A percentile compares a stretch with the other conserved stretches of the same genome.
Conservation (phyloP, 2,113 vertebrate genomes). For the Calidris pugnax region DNA sequence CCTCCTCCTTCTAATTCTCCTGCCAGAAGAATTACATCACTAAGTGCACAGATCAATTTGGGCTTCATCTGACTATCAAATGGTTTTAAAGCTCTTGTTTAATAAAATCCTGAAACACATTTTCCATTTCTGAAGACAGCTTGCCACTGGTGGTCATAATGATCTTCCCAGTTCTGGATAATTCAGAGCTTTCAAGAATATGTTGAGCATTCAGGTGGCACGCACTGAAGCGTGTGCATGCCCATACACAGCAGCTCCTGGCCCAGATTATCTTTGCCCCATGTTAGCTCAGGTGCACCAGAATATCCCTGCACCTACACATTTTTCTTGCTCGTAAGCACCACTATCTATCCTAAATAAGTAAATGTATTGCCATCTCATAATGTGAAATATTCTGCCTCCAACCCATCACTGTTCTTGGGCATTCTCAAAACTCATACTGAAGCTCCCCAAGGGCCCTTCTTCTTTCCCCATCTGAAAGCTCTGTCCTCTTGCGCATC, state of each 20-base stretch:
- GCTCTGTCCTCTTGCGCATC: not conserved
- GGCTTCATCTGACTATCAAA: not conserved
- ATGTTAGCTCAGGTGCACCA: not conserved
- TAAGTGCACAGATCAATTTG: not conserved
- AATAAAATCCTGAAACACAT: not conserved
- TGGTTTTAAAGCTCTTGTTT: not conserved
- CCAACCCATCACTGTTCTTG: not conserved
- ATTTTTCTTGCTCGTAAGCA: not conserved
- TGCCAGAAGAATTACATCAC: not conserved
- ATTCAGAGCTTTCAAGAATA: not conserved
- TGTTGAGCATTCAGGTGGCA: not conserved
- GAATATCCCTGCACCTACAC: not conserved
- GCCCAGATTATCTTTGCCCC: not conserved
- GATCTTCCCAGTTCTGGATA: not conserved
- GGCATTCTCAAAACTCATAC: not conserved
- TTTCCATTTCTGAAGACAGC: not conserved
- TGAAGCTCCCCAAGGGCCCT: not conserved
- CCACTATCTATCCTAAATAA: not conserved
- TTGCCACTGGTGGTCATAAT: not conserved
- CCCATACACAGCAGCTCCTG: not conserved
- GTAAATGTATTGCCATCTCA: not conserved
- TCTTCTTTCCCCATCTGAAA: not conserved
- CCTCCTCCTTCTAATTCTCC: not conserved
- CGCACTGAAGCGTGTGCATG: not conserved
- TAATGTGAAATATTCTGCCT: not conserved